phyloP scores from a whole-genome alignment of 2,113 vertebrate genomes.

The Suncus etruscus region DNA sequence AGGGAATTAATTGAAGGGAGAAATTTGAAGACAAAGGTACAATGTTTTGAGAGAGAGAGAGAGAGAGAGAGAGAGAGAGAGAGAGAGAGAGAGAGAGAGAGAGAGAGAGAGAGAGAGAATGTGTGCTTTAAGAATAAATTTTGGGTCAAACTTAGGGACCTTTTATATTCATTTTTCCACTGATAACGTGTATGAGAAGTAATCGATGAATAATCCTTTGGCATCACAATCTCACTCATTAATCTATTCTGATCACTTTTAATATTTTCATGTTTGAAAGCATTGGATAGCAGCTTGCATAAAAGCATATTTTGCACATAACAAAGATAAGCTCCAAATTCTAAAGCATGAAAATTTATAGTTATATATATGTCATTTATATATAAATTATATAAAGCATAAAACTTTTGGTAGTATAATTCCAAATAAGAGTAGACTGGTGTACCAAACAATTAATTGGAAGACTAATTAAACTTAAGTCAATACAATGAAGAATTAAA shows the following conservation, averaged over 20 bases:
- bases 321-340: slow-evolving; percentile 50
- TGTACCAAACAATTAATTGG: slow-evolving; percentile 22
- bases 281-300: background rate
- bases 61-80: background rate
- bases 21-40: background rate
- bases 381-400: background rate
- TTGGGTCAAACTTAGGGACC: background rate
- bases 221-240: background rate
- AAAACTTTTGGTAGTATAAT: slow-evolving; percentile 11
- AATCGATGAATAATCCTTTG: slow-evolving; percentile 40
- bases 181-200: slow-evolving; percentile 37
- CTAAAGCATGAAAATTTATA: no score
- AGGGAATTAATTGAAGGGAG: background rate
- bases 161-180: slow-evolving; percentile 34
- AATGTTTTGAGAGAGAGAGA: background rate
- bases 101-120: background rate
- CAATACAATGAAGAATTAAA: slow-evolving; percentile 28
- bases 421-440: background rate
- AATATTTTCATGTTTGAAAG: slow-evolving; percentile 13
- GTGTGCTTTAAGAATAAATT: background rate
- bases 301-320: background rate
- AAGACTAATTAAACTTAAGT: slow-evolving; percentile 19
- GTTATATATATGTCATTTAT: no score
- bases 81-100: background rate
- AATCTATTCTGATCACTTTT: slow-evolving; percentile 39